Conservation (phyloP, 2,797 vertebrate genomes). For the Pipistrellus nathusii region DNA sequence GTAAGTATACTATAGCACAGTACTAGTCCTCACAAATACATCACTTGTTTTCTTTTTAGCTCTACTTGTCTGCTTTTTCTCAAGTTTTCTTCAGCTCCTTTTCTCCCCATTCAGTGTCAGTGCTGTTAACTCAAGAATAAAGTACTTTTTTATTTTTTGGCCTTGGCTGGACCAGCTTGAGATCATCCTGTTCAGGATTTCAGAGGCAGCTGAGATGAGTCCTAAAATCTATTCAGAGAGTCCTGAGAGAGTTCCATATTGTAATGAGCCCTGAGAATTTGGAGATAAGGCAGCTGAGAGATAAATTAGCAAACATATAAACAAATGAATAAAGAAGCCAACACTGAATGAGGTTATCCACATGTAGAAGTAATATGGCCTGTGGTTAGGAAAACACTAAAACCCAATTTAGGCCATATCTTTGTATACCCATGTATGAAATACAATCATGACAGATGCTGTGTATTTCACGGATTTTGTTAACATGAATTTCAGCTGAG, state of each 20-base stretch:
- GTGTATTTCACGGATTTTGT: conserved; percentile 32
- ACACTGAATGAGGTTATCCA: not conserved
- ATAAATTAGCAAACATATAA: conserved; percentile 36
- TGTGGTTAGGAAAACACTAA: not conserved
- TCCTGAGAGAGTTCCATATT: not conserved
- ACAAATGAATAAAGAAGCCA: conserved; percentile 23
- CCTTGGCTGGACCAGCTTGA: not conserved
- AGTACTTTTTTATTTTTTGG: not conserved
- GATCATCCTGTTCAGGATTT: not conserved
- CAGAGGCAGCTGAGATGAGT: not conserved
- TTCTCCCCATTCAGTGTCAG: not conserved
- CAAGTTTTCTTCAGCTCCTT: not conserved
- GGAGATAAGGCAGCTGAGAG: not conserved
- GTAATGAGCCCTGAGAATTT: not conserved
- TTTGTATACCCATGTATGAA: not conserved
- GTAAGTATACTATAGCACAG: not conserved
- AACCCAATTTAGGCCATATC: not conserved
- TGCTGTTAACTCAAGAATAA: not conserved
- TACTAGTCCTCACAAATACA: not conserved
- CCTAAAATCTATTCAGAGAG: not conserved
- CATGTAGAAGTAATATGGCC: not conserved
- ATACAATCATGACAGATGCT: not conserved
- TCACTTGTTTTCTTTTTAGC: not conserved
- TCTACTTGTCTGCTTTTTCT: not conserved
- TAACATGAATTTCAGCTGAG: not conserved